Evolutionary conservation across 2,113 vertebrate species (phyloP), one percentile per base, ranked within the genome.

Genomic region (Rallus limicola): DNA sequence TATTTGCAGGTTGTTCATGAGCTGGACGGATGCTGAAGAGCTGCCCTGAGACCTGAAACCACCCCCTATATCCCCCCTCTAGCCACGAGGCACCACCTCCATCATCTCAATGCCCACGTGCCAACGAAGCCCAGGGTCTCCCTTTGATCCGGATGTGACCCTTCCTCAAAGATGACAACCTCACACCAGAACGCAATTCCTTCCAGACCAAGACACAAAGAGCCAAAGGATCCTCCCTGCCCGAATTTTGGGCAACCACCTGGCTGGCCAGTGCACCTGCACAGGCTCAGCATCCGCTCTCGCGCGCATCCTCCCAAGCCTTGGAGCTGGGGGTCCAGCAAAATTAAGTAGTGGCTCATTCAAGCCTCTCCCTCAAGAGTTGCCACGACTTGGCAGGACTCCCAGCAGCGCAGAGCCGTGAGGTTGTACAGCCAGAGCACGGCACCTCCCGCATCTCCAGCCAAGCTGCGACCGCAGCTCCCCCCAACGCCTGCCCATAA

Each of bases 401-500:
- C 23, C 1, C 58, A 28, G 13, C 50, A 42, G 50, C 64, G 24
- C 7, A 0, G 23, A 71, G 16, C 34, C 17, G 4, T 2, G 2
- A 4, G 65, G n/a, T 67, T 93, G 92, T 55, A 52, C 84, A 92
- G 62, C 33, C 94, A 62, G 62, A 2, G 16, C 82, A 48, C 42
- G 48, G 21, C 82, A 21, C 42, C 52, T 92, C 63, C 72, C 17
- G n/a, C 38, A 31, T 67, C 58, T 36, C 56, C 87, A 88, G 91
- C 93, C 94, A 38, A 75, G 36, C 56, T 28, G 90, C 21, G 62
- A 23, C 81, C 72, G 14, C 21, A 1, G 84, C 56, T 82, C 55
- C 79, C 94, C 86, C 38, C 82, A 16, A 38, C 8, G 20, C 36
- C 65, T 82, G 64, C 88, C 78, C 90, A 95, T 98, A 98, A 98